phyloP scores from a whole-genome alignment of 1,140 invertebrate genomes.

The Drosophila sproati region DNA sequence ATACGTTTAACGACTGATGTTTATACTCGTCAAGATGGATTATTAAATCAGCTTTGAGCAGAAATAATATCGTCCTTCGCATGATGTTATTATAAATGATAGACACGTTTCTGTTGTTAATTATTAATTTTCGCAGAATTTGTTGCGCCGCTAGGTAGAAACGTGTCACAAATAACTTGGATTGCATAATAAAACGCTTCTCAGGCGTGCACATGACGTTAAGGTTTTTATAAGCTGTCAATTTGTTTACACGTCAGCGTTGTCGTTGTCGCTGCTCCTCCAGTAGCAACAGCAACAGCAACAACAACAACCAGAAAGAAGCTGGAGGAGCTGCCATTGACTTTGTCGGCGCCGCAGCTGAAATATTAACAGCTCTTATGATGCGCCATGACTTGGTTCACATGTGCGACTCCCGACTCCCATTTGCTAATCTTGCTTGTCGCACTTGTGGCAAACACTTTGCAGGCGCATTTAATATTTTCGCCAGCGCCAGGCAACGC shows the following conservation, averaged over 20 bases:
- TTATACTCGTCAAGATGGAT: constrained; percentile 12
- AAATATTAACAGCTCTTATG: constrained; percentile 71
- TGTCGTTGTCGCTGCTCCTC: neutral
- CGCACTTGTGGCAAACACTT: constrained; percentile 50
- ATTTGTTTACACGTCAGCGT: constrained; percentile 69
- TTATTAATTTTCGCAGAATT: constrained; percentile 69
- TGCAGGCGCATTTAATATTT: constrained; percentile 74
- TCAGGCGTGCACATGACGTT: constrained; percentile 64
- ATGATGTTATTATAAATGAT: constrained; percentile 56
- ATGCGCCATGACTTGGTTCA: constrained; percentile 50
- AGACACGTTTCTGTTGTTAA: constrained; percentile 69
- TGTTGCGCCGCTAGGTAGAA: constrained; percentile 27
- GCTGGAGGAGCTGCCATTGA: constrained; percentile 30
- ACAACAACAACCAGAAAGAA: too few species aligned
- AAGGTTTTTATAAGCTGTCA: constrained; percentile 82
- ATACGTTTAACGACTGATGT: neutral
- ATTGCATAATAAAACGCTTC: constrained; percentile 80
- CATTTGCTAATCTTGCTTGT: constrained; percentile 28
- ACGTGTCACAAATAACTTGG: constrained; percentile 74
- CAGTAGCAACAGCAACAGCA: too few species aligned
- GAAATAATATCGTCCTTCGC: constrained; percentile 8
- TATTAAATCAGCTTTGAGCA: constrained; percentile 35
- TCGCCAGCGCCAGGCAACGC: constrained; percentile 29
- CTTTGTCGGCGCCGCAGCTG: constrained; percentile 69
- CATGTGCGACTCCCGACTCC: constrained; percentile 9